Evolutionary conservation across 2,113 vertebrate species (phyloP).

Genomic region (Cricetomys ansorgei): DNA sequence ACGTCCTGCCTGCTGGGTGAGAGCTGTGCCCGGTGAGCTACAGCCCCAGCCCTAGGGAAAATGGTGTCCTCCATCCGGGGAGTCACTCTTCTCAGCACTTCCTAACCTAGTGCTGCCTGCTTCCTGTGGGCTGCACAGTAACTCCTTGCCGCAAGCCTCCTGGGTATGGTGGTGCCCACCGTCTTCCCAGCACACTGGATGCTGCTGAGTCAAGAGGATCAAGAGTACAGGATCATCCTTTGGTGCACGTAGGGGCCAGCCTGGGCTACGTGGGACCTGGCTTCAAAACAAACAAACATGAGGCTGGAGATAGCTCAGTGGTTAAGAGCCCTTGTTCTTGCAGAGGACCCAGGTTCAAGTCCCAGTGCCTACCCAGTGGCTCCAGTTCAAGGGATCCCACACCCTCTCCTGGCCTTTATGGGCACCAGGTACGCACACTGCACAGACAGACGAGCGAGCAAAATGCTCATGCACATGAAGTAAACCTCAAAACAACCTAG

Average conservation of each 20-base stretch:
- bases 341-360: neutral
- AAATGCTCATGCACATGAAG: neutral
- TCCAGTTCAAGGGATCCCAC: neutral
- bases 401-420: neutral
- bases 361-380: no score
- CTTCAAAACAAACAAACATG: neutral
- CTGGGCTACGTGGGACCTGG: neutral
- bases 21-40: no score
- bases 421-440: neutral
- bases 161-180: neutral
- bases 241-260: neutral
- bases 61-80: neutral
- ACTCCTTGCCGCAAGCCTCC: neutral
- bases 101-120: neutral
- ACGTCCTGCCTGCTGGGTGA: neutral
- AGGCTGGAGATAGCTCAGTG: neutral
- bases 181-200: neutral
- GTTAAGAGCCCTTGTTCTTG: neutral
- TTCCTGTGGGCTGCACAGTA: neutral
- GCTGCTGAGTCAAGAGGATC: no score
- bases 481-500: neutral
- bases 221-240: neutral
- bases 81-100: neutral
- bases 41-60: neutral
- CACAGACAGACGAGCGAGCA: neutral